phyloP scores from a whole-genome alignment of 2,888 invertebrate genomes.

The Hanleya hanleyi region DNA sequence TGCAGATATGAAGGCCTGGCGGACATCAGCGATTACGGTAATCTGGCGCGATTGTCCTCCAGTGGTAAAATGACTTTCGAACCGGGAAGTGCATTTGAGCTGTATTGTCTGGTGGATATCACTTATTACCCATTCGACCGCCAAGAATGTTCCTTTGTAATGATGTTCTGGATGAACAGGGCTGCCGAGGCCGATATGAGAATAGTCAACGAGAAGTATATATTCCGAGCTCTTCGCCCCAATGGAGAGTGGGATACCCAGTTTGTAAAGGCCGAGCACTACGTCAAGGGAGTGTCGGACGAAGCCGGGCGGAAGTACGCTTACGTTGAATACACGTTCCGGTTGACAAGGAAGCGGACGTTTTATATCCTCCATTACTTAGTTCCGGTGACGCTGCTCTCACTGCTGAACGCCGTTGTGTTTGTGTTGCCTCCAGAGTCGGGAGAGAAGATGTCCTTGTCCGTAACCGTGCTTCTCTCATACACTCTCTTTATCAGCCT shows the following conservation, averaged over 20 bases:
- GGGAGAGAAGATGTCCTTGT: constrained; percentile 2
- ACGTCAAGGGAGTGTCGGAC: neutral
- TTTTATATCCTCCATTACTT: neutral
- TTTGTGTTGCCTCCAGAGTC: neutral
- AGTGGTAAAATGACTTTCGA: neutral
- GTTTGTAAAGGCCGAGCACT: neutral
- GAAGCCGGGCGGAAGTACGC: neutral
- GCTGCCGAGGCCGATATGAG: neutral
- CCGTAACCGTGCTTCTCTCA: neutral
- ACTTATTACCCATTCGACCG: neutral
- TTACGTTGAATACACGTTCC: neutral
- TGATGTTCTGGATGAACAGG: constrained; percentile 1
- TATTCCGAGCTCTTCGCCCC: neutral
- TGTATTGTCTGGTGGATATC: neutral
- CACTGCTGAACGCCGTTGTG: neutral
- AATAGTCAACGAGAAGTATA: neutral
- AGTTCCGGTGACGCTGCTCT: neutral
- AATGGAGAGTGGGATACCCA: neutral
- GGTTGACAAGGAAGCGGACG: neutral
- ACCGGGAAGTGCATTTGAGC: neutral
- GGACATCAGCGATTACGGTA: neutral
- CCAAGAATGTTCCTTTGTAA: neutral
- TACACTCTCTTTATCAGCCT: constrained; percentile 1
- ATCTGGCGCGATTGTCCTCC: neutral
- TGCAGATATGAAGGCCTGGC: neutral